These are phyloP conservation scores for Paramormyrops kingsleyae DNA, from an alignment of 2,113 vertebrate species.

Conservation along the genomic window DNA sequence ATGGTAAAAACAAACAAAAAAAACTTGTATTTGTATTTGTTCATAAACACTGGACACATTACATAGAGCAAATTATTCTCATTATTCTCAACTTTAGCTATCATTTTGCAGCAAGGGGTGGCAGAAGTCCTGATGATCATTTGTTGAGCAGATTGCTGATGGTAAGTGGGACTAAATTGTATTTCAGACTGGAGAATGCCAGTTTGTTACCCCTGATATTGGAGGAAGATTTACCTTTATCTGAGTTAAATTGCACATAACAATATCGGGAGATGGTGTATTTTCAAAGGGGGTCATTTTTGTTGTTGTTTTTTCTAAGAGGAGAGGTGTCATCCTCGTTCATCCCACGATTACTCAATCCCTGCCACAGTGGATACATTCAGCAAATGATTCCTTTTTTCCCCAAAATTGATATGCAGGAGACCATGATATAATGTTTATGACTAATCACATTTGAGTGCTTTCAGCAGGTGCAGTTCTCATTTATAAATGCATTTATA, in stretches of 20 bases:
- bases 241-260: not conserved
- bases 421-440: not conserved
- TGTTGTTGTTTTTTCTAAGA: not conserved
- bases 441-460: not conserved
- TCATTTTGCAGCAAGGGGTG: not conserved
- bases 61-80: not conserved
- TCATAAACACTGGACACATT: not conserved
- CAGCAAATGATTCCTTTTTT: not conserved
- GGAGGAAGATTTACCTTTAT: not conserved
- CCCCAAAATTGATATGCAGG: not conserved
- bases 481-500: not conserved
- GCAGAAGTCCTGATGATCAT: not conserved
- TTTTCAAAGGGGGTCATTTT: not conserved
- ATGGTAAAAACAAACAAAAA: not conserved
- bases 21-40: not conserved
- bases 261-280: not conserved
- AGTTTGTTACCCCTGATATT: not conserved
- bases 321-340: not conserved
- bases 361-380: not conserved
- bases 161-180: not conserved
- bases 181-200: not conserved
- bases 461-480: not conserved
- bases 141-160: not conserved
- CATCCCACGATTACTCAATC: not conserved
- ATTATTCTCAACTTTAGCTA: not conserved